Evolutionary conservation across 2,888 invertebrate species (phyloP), one percentile per base, ranked within the genome.

Genomic region (Parapristionchus giblindavisi): DNA sequence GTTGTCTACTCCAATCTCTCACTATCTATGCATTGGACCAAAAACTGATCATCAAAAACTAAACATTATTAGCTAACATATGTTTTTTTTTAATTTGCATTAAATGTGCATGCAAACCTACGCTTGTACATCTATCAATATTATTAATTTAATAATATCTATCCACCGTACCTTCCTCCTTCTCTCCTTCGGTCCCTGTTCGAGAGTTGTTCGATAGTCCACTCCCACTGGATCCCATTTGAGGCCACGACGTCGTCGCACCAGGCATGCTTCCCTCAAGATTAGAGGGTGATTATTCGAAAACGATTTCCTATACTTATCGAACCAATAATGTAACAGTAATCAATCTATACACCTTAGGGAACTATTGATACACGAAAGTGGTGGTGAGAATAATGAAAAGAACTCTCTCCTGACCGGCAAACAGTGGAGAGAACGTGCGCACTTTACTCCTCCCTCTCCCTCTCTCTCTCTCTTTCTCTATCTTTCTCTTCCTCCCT

Each of bases 171-270:
- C 43, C 43, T 43, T 43, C 17, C 43, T 43, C 11, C 32, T n/a
- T 40, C 61, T 40, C 24, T 24, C 8, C 40, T n/a, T 65, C 63
- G 5, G 5, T 24, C 63, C 63, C 29, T 65, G 43, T 43, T 43
- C 3, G 29, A 65, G 29, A 6, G 21, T 14, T 43, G 43, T 65
- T 24, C 24, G 43, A 11, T 65, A 65, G 43, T 65, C 63, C n/a
- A 29, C 63, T 4, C 29, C 6, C 17, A 21, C 63, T 32, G 63
- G 63, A 17, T 43, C 36, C 43, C 43, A 65, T 40, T 43, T 27
- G 63, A 65, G 43, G 21, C 43, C 21, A 27, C 36, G 29, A 32
- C 36, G 27, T 17, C 43, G 63, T 14, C 43, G 63, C 1, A 29
- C 29, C 5, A 65, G 63, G 4, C 40, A 29, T 17, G 43, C 40